Base-by-base conservation (phyloP, 2,797 vertebrate genomes). In the Mormyrops boulengeri region DNA sequence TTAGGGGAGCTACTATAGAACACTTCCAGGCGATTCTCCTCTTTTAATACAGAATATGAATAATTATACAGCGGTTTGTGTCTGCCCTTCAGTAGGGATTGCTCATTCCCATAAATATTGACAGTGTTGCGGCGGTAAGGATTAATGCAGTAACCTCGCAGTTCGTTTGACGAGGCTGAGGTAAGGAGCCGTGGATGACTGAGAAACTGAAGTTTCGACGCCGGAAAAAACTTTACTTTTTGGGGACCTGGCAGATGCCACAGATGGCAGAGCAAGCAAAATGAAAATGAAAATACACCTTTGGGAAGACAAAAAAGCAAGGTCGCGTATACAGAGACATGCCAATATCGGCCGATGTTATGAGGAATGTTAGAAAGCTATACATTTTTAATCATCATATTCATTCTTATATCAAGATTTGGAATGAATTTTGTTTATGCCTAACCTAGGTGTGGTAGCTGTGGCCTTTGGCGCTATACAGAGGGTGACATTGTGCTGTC, bases 11-110 rank as follows among this genome's bases (percentile, higher is more conserved):
- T 91, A 88, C 92, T 47, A 94, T 47, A 94, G 93, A 93, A 94
- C 92, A 93, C 92, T 94, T 94, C 95, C 94, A 94, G 93, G 94
- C 95, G 92, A 93, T 93, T 95, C 95, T 95, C 96, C 95, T 95
- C 96, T 91, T 92, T 95, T 95, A 95, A 96, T 95, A 93, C 96
- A 95, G 95, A 50, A 84, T 50, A 50, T 84, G 80, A 84, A 84
- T 22, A 47, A 84, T 84, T 84, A 84, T 49, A 49, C 19, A 84
- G 80, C 8, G 17, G 44, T 84, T 44, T 84, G n/a, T 9, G 94
- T 95, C 93, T 94, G 93, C 92, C 92, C 93, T 91, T 93, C 93
- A 93, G 95, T 91, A 92, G 91, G 93, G 93, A 91, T 91, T 82
- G 88, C 77, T 77, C 89, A 96, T 96, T 95, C 94, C 89, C 95